A percentile compares a stretch with the other conserved stretches of the same genome.
These are phyloP conservation scores for Oryctolagus cuniculus DNA, from an alignment of 2,113 vertebrate genomes.

Conservation along the genomic window DNA sequence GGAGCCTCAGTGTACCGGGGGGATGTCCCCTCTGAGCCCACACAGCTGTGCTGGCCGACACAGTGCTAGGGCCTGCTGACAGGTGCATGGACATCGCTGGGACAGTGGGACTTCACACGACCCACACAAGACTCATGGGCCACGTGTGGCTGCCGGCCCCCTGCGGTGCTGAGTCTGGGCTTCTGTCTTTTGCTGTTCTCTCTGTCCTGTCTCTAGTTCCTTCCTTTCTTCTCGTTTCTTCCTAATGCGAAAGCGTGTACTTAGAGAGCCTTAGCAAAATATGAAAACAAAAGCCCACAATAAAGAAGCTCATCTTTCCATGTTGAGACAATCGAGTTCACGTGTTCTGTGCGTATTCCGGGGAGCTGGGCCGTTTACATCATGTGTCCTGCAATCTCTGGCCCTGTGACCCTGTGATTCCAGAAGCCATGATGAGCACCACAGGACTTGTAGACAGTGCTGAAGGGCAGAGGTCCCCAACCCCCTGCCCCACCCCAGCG, in stretches of 20 bases:
- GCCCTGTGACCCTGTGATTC: not conserved
- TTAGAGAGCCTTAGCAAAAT: not conserved
- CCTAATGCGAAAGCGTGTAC: not conserved
- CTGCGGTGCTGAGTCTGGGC: not conserved
- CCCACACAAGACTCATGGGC: not conserved
- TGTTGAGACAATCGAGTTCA: no score
- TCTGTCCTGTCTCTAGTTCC: not conserved
- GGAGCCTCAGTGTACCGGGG: not conserved
- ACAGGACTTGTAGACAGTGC: no score
- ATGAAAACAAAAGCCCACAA: not conserved
- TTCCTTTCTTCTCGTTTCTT: no score
- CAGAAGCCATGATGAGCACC: not conserved
- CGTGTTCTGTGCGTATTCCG: no score
- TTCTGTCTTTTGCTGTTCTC: not conserved
- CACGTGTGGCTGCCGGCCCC: not conserved
- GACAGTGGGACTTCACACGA: not conserved
- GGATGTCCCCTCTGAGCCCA: not conserved
- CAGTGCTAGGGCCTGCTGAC: not conserved
- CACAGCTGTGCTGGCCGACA: not conserved
- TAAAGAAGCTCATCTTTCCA: not conserved
- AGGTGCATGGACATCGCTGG: no score
- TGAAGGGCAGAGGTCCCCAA: not conserved
- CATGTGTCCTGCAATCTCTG: no score
- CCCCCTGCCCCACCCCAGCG: fast-evolving
- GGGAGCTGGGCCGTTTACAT: no score